Percentiles rank a stretch among this genome's conserved stretches.
phyloP scores from a whole-genome alignment of 92 coral and sea anemone genomes.

The Porites evermanni region DNA sequence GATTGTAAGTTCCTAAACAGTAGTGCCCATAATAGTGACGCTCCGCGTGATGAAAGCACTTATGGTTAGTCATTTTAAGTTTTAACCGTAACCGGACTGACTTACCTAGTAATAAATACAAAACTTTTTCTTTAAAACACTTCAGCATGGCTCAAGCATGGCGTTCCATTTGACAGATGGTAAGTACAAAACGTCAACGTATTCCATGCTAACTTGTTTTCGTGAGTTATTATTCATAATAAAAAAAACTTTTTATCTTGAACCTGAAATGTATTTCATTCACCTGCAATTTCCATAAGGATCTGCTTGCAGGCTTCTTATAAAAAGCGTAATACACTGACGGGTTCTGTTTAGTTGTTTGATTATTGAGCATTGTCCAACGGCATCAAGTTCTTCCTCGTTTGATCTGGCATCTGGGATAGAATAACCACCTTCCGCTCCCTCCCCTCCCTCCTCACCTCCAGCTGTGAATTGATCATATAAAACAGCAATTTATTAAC shows the following conservation, averaged over 20 bases:
- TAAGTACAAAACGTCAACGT: not conserved
- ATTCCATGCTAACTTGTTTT: not conserved
- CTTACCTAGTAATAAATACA: conserved; percentile 25
- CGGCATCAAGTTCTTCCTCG: conserved; percentile 17
- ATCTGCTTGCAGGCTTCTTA: conserved; percentile 45
- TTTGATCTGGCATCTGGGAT: conserved; percentile 3
- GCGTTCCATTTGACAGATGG: too few species aligned
- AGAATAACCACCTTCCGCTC: conserved; percentile 2
- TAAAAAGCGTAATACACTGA: conserved; percentile 56
- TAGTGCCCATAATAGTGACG: too few species aligned
- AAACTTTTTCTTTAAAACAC: not conserved
- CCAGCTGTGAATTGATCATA: not conserved
- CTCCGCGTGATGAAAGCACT: too few species aligned
- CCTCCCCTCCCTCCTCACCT: not conserved
- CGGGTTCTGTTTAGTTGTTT: conserved; percentile 63
- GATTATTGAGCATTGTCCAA: conserved; percentile 43
- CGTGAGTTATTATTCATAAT: conserved; percentile 31
- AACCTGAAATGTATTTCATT: not conserved
- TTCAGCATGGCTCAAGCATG: not conserved
- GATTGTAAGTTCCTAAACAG: too few species aligned
- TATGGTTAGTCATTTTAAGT: too few species aligned
- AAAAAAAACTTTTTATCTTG: not conserved
- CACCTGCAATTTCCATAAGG: conserved; percentile 68
- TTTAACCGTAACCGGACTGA: too few species aligned
- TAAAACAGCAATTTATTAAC: not conserved